Base-by-base conservation (phyloP, 2,888 invertebrate species). In the Coecobrya sp. region DNA sequence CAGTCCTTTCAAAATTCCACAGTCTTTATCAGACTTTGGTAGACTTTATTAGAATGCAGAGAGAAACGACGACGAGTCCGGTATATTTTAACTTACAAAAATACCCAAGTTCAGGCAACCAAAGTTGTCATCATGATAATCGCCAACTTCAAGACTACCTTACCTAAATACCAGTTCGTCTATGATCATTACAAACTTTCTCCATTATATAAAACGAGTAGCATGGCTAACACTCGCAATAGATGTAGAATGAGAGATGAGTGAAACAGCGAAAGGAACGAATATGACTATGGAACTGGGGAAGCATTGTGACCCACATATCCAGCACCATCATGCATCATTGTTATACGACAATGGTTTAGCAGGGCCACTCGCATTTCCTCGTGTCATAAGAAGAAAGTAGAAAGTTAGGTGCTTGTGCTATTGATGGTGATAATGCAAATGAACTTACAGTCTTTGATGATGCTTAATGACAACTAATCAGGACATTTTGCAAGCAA, bases 41-140 rank as follows among this genome's bases (percentile, higher is more conserved):
- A 79, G 42, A 82, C 81, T n/a, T 65, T 76, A 62, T 86, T 55
- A 86, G 76, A 42, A 86, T 87, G 92, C 88, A 92, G 92, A 92
- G 92, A 92, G 92, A 92, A 92, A 92, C 92, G 92, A 49, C 76
- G 76, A 92, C 87, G 79, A 89, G 84, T 84, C 84, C 84, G 25
- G 59, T 85, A 85, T 52, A 70, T 89, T n/a, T 36, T 70, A 82
- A n/a, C 52, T 49, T 65, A 2, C 16, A 22, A 76, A 52, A n/a
- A 49, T 79, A 45, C 65, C n/a, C 3, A 36, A 42, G 27, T 55
- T 79, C 65, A 68, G 76, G 25, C 49, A 76, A 76, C 4, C 8
- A 81, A 62, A 68, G 49, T 62, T 65, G 55, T 76, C 86, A 87
- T 82, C 81, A 82, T 68, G 65, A 89, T 89, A 55, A 81, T 52